Evolutionary conservation across 2,888 invertebrate species (phyloP), one percentile per base, ranked within the genome.

Genomic region (Nephrocerus scutellatus): DNA sequence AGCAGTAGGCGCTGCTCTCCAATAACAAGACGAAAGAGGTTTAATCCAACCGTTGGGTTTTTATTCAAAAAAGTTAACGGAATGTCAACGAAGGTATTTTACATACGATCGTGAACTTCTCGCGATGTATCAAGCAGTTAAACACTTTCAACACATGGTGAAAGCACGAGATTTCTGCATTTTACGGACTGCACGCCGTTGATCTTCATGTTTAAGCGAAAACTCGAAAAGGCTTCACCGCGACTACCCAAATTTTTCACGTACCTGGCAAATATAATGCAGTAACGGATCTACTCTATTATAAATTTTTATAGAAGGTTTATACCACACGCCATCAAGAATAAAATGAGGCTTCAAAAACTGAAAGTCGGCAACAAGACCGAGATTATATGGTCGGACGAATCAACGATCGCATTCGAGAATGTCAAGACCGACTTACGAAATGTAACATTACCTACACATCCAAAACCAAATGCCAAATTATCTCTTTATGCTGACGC

Each of bases 31-130:
- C 13, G 13, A 25, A 8, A n/a, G 30, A 13, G 15, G 6, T 7
- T 7, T 30, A 5, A 15, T 16, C 56, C 42, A 62, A 47, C 64
- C 65, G 0, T 39, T 66, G 6, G 58, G 56, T 2, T 67, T 63
- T 40, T 65, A 58, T 37, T 63, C 62, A 2, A 48, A 48, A 30
- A 59, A 59, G n/a, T n/a, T n/a, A n/a, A n/a, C n/a, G n/a, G n/a
- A n/a, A n/a, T n/a, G n/a, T n/a, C 56, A 68, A 43, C 37, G 29
- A 8, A 59, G 58, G 6, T 68, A 66, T 15, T 40, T 34, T 18
- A 36, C 45, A 2, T 68, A 64, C 42, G 65, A 69, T 40, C 30
- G 63, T 7, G 63, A 66, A 47, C 51, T 68, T 0, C 46, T 63
- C 4, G 63, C 62, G 0, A 59, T 65, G 2, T 68, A 64, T 37